Base-by-base conservation (phyloP, 2,888 invertebrate genomes). In the Ceriagrion tenellum region DNA sequence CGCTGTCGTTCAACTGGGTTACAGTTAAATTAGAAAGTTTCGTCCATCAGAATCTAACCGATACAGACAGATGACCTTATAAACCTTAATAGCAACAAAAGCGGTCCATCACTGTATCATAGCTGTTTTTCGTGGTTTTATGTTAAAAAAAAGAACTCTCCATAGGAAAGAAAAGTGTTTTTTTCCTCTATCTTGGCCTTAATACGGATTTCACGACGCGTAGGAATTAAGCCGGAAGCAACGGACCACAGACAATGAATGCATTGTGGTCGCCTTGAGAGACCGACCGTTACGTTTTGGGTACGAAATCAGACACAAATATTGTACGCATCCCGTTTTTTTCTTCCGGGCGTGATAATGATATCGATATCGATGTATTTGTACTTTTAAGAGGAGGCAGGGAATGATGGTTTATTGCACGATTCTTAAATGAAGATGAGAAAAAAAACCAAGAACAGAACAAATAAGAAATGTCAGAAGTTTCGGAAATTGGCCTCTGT, bases 171-270 rank as follows among this genome's bases (percentile, higher is more conserved):
- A 63, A 93, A 69, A 93, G 23, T 69, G 93, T 47, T 93, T 47
- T 13, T 93, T 69, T 91, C 63, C 63, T 91, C 40, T 18, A 13
- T 59, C 40, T 63, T 23, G 59, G 35, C 40, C 93, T 69, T 93
- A 63, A 93, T 93, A 69, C 47, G 93, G 93, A 63, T 59, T 30
- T 69, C 69, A 69, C 47, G n/a, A 93, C 69, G 93, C 69, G 93
- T 40, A 69, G 69, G 69, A 93, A 93, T 93, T 63, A 93, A 63
- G 69, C 93, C 93, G 93, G 93, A 93, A 93, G 91, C 91, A 91
- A 91, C 59, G 35, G 63, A 63, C 93, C 59, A 47, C 69, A 63
- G 93, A 91, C 59, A 91, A 91, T 56, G 59, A 93, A 93, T 93
- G 69, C 93, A 69, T 69, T 93, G 93, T 69, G 69, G 59, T 47